Evolutionary conservation across 2,888 invertebrate genomes (phyloP).

Genomic region (Eupithecia abbreviata): DNA sequence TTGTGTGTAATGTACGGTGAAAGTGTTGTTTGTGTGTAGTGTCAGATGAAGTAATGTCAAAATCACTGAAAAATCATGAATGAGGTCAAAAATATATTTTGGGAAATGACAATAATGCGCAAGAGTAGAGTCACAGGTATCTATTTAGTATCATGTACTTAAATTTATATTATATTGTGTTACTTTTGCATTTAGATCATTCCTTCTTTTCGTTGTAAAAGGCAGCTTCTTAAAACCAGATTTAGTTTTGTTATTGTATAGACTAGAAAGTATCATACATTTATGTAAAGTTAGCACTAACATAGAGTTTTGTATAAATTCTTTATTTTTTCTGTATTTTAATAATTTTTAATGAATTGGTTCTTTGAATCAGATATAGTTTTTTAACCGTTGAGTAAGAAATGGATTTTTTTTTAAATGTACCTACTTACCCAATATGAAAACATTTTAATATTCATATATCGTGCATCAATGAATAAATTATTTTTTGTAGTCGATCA

Average conservation of each 20-base stretch:
- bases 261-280: constrained; percentile 8
- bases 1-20: neutral
- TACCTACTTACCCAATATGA: neutral
- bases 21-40: neutral
- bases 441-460: neutral
- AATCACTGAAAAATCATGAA: neutral
- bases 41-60: neutral
- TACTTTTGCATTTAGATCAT: constrained; percentile 48
- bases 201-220: constrained; percentile 55
- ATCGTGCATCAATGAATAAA: neutral
- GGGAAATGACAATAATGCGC: constrained; percentile 23
- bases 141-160: constrained; percentile 22
- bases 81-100: constrained; percentile 8
- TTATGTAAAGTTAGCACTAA: constrained; percentile 7
- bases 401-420: neutral
- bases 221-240: constrained; percentile 49
- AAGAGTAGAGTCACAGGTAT: constrained; percentile 2
- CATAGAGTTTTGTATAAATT: constrained; percentile 10
- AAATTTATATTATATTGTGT: constrained; percentile 17
- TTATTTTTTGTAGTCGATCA: neutral
- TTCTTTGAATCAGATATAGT: neutral
- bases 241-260: constrained; percentile 11
- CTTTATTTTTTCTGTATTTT: neutral
- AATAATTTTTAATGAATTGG: neutral
- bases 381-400: neutral